A percentile compares a stretch with the other conserved stretches of the same genome.
Evolutionary conservation across 2,888 invertebrate species (phyloP).

Genomic region (Nematopogon swammerdamellus): DNA sequence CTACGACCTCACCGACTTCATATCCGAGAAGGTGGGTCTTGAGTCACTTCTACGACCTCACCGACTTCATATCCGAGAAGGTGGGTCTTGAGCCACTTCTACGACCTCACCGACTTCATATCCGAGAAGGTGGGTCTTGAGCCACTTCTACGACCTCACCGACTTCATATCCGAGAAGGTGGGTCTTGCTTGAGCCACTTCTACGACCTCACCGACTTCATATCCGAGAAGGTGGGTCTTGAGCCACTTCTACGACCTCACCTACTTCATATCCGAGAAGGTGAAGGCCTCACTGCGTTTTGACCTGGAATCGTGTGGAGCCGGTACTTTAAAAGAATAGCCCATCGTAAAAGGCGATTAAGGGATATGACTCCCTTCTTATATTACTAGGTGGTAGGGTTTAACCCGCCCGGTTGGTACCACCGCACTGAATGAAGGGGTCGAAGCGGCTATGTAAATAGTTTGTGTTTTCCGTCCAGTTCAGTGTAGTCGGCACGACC

Average conservation of each 20-base stretch:
- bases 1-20: slow-evolving; percentile 67
- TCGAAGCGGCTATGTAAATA: no score
- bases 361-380: no score
- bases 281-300: no score
- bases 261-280: slow-evolving; percentile 62
- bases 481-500: no score
- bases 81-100: slow-evolving; percentile 59
- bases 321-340: no score
- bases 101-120: slow-evolving; percentile 68
- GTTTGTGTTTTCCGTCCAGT: no score
- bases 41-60: slow-evolving; percentile 64
- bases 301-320: no score
- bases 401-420: no score
- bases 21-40: slow-evolving; percentile 58
- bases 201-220: slow-evolving; percentile 67
- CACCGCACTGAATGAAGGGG: no score
- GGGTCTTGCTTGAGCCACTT: no score
- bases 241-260: slow-evolving; percentile 64
- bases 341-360: no score
- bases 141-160: slow-evolving; percentile 64
- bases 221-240: slow-evolving; percentile 59
- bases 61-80: slow-evolving; percentile 62
- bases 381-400: no score
- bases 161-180: slow-evolving; percentile 63
- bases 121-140: slow-evolving; percentile 53